Conservation (phyloP, 2,113 vertebrate genomes). For the Alligator sinensis region DNA sequence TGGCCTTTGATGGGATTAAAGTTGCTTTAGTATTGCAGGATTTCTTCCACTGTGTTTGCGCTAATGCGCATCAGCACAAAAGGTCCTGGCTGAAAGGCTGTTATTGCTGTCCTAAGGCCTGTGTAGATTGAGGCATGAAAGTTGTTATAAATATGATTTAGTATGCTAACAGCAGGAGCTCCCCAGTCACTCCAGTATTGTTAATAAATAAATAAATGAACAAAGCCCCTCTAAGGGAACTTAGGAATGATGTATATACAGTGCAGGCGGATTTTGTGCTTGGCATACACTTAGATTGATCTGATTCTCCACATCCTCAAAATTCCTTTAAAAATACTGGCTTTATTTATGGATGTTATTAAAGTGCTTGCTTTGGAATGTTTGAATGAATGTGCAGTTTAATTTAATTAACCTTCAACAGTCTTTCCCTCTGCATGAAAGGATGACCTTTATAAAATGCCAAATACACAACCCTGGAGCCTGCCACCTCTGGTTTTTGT, state of each 20-base stretch:
- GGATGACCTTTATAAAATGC: conserved; percentile 69
- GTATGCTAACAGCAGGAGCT: neutral
- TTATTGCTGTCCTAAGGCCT: neutral
- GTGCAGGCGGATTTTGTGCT: neutral
- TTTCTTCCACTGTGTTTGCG: conserved; percentile 24
- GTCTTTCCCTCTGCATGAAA: conserved; percentile 38
- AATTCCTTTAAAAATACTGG: conserved; percentile 32
- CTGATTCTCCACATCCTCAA: conserved; percentile 17
- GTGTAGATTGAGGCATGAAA: neutral
- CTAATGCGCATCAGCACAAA: neutral
- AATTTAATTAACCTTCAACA: conserved; percentile 65
- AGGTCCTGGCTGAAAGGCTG: neutral
- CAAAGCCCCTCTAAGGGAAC: neutral
- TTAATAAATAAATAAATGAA: neutral
- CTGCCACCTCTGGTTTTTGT: conserved; percentile 22
- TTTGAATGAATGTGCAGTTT: conserved; percentile 47
- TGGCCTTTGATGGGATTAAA: neutral
- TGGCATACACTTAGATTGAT: neutral
- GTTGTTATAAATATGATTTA: neutral
- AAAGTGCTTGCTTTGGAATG: conserved; percentile 46
- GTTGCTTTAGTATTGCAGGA: neutral
- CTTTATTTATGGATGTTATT: conserved; percentile 54
- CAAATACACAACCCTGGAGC: conserved; percentile 11
- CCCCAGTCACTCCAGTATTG: fast-evolving
- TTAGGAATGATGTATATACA: neutral